Percentiles rank a stretch among this genome's conserved stretches.
phyloP scores from a whole-genome alignment of 1,140 invertebrate genomes.

The Drosophila mauritiana region DNA sequence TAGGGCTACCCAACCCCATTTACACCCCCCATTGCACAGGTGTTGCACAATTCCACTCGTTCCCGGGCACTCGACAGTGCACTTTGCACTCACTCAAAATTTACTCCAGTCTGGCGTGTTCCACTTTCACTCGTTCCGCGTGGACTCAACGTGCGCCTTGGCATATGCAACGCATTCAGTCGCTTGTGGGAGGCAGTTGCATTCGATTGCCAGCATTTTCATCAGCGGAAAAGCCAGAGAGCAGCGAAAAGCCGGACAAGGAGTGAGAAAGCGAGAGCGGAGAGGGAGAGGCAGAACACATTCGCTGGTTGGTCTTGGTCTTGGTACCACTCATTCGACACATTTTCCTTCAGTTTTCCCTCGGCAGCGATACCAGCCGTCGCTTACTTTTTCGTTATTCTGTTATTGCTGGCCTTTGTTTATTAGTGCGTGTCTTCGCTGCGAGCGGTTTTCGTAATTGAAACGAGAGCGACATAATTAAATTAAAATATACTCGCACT shows the following conservation, averaged over 20 bases:
- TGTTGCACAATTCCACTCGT: conserved; percentile 24
- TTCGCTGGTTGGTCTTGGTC: conserved; percentile 30
- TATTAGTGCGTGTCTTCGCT: conserved; percentile 75
- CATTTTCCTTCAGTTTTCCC: conserved; percentile 30
- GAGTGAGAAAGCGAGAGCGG: background rate
- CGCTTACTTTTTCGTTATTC: conserved; percentile 36
- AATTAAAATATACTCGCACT: conserved; percentile 74
- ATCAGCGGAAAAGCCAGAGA: conserved; percentile 33
- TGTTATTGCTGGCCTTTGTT: conserved; percentile 75
- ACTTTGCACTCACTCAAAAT: conserved; percentile 47
- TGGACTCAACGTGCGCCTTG: conserved; percentile 17
- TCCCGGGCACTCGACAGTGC: conserved; percentile 48
- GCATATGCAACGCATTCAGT: conserved; percentile 59
- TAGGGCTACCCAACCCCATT: background rate
- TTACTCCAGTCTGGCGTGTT: conserved; percentile 18
- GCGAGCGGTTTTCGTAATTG: conserved; percentile 70
- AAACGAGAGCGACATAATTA: conserved; percentile 71
- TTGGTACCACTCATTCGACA: conserved; percentile 12
- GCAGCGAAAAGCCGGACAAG: conserved; percentile 7
- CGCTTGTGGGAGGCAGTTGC: conserved; percentile 62
- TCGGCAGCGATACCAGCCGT: conserved; percentile 18
- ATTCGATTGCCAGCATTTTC: conserved; percentile 59
- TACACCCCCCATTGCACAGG: conserved; percentile 22
- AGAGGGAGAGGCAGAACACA: conserved; percentile 18
- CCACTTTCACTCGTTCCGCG: conserved; percentile 36